Evolutionary conservation across 2,888 invertebrate species (phyloP), one percentile per base, ranked within the genome.

Genomic region (Zele albiditarsus): DNA sequence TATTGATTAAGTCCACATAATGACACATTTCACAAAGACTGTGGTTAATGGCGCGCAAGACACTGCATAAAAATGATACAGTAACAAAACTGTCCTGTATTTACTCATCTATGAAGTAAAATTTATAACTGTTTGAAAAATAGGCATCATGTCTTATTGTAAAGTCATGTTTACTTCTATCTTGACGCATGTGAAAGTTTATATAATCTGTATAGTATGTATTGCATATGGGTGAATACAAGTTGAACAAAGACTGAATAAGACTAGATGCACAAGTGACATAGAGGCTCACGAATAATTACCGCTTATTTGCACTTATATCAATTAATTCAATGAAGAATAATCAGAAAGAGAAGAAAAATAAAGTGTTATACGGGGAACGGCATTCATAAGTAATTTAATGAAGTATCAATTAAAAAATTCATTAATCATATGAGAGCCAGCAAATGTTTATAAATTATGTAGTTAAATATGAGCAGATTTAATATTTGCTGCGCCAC

Each of bases 231-330:
- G 63, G 31, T 71, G 76, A 58, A 77, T 78, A 77, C 80, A 83
- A 82, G 73, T 80, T 78, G 58, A 81, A 82, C 81, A 79, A 82
- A 81, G 83, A 84, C 80, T 84, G 84, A 81, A 85, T 84, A 85
- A 83, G 86, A 86, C 86, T 86, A 86, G 86, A 86, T 85, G 86
- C 86, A 85, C 86, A 81, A 82, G 82, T 84, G 82, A 84, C 82
- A 78, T 74, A 76, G 79, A 78, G 67, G 77, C 77, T 73, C 75
- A 77, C 42, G 14, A 38, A 16, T 27, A 72, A 74, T 72, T 68
- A 71, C 63, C 74, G 75, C 66, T 63, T 62, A 46, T 63, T 65
- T 72, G 73, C 27, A 20, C 5, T 33, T 33, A 12, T 46, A 60
- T 25, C 14, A 25, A 27, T 23, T 65, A 25, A 69, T 2, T 38